Evolutionary conservation across 2,888 invertebrate genomes (phyloP), one percentile per base, ranked within the genome.

Genomic region (Electrophaes corylata): DNA sequence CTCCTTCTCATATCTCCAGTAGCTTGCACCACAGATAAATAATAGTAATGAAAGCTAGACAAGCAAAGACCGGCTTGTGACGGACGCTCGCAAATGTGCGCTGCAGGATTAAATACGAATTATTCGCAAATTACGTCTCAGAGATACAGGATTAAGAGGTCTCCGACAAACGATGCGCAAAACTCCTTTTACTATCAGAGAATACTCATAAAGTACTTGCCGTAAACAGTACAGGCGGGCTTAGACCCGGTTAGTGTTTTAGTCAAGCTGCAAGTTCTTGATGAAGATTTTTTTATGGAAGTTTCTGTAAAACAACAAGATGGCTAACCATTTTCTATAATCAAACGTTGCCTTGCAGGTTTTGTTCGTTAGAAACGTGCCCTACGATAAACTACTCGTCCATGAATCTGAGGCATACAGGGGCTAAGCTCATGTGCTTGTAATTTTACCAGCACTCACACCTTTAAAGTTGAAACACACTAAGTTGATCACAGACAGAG

Each of bases 21-120:
- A 37, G 3, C 19, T 54, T 46, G 37, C 41, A 37, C 54, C 59
- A 37, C 35, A 49, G 11, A 31, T 10, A 19, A 29, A 43, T 18
- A 26, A 47, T 44, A 51, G 57, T 58, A 62, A 62, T 62, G 58
- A 62, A 52, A 57, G 60, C 48, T 51, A 48, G 61, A 61, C 57
- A 61, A 57, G 50, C 47, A 51, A 40, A 50, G 50, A 40, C 29
- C 47, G 54, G 57, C 41, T 46, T 54, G 53, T 59, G 54, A 59
- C 54, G 54, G 59, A 59, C 53, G 47, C 52, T 45, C 29, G 39
- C 52, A 58, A 59, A 53, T 45, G 48, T 54, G 37, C 47, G 52
- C 52, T 53, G 39, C 52, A 31, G 50, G 46, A 59, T 59, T 54
- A 50, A 54, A 54, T 54, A 41, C 40, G 54, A 59, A 59, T 54